Evolutionary conservation across 2,113 vertebrate genomes (phyloP).

Genomic region (Neoarius graeffei): DNA sequence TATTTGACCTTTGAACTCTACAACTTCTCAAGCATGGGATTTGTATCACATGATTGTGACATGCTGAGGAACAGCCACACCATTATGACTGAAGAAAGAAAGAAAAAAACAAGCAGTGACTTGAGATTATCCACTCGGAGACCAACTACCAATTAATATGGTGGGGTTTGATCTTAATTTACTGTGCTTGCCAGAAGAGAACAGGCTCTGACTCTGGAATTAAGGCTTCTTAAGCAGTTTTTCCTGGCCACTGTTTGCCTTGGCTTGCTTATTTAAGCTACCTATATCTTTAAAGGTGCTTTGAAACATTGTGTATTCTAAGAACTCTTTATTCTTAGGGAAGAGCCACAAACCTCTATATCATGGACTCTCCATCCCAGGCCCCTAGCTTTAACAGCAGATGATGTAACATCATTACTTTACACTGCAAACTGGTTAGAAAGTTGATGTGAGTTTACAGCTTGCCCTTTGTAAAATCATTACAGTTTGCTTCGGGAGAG

Average conservation of each 20-base stretch:
- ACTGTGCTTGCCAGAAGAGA: background rate
- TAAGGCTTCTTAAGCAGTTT: background rate
- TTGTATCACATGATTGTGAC: background rate
- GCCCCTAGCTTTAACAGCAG: background rate
- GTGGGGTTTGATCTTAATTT: background rate
- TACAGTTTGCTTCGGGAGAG: background rate
- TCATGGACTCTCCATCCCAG: background rate
- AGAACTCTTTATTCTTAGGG: background rate
- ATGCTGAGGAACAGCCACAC: background rate
- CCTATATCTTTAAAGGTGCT: background rate
- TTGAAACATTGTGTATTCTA: background rate
- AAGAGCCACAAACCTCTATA: background rate
- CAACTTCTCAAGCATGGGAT: background rate
- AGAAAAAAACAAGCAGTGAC: background rate
- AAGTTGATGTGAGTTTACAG: background rate
- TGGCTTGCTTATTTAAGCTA: background rate
- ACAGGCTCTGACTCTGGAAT: background rate
- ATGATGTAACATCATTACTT: background rate
- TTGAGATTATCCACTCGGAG: background rate
- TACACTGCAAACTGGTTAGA: background rate
- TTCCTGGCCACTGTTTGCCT: background rate
- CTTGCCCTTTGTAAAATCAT: background rate
- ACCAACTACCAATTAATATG: background rate
- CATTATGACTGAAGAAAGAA: background rate
- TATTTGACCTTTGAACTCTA: background rate